Evolutionary conservation across 2,888 invertebrate species (phyloP).

Genomic region (Drosophila falleni): DNA sequence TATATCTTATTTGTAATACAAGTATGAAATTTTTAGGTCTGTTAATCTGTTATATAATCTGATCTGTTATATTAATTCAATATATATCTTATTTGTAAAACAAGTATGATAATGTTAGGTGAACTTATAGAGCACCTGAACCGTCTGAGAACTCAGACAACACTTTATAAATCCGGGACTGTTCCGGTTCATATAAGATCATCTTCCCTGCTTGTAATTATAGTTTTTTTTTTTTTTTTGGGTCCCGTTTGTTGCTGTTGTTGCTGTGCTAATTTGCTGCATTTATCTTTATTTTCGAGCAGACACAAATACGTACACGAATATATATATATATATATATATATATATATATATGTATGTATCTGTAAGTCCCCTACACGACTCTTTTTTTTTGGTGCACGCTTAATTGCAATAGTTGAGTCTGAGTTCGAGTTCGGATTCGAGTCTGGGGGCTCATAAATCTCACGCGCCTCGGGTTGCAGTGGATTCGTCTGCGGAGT

Average conservation of each 20-base stretch:
- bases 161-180: neutral
- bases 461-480: conserved; percentile 75
- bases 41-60: no score
- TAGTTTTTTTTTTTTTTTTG: conserved; percentile 7
- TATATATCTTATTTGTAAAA: no score
- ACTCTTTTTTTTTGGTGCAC: conserved; percentile 15
- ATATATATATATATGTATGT: conserved; percentile 12
- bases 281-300: conserved; percentile 59
- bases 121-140: neutral
- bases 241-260: neutral
- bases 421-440: conserved; percentile 15
- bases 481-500: conserved; percentile 32
- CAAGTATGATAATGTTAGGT: neutral
- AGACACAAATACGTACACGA: conserved; percentile 1
- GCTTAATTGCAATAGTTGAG: conserved; percentile 59
- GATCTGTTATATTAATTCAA: no score
- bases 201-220: conserved; percentile 19
- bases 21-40: neutral
- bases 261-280: conserved; percentile 58
- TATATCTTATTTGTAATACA: no score
- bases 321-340: conserved; percentile 18
- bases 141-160: neutral
- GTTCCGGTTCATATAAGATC: conserved; percentile 42
- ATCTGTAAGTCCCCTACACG: conserved; percentile 31
- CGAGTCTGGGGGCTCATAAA: conserved; percentile 60